Evolutionary conservation across 1,140 invertebrate genomes (phyloP), one percentile per base, ranked within the genome.

Genomic region (Geopemphigus sp.): DNA sequence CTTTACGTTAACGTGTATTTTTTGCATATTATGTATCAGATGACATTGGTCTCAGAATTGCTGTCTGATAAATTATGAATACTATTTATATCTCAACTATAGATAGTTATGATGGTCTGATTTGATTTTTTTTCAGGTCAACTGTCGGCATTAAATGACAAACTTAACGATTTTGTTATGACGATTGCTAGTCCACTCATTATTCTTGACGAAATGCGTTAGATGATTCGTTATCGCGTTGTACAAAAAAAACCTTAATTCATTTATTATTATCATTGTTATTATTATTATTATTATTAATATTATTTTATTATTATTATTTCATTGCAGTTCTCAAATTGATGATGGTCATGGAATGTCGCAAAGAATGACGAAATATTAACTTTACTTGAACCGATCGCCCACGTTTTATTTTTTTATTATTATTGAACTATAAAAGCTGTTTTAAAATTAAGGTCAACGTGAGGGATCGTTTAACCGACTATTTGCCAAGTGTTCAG

Each of bases 101-200:
- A 61, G 19, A 61, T 32, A 17, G 61, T 8, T 0, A 19, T 56
- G n/a, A 22, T 56, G 19, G 54, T 22, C 32, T 39, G 32, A 15
- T 22, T 66, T 5, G 66, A 5, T 17, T 45, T 47, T 50, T 14
- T 68, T 47, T 66, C n/a, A n/a, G 39, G 29, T 66, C 22, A 47
- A 66, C 39, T 68, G 22, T 68, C 45, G 50, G 17, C 22, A 24
- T 19, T 2, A 26, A 50, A 50, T 8, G 12, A 50, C 14, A 50
- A 68, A 50, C 1, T 22, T 66, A 66, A 66, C 12, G 64, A 47
- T 66, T 66, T 24, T 66, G 8, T 39, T 39, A 47, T 66, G n/a
- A 47, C 11, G n/a, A 1, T 15, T 26, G 22, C 15, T 11, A 26
- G 22, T 50, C 22, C 15, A 50, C 24, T 66, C 10, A 50, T 68